Percentiles rank a stretch among this genome's conserved stretches.
Conservation (phyloP, 2,888 invertebrate genomes). For the Selenia dentaria region DNA sequence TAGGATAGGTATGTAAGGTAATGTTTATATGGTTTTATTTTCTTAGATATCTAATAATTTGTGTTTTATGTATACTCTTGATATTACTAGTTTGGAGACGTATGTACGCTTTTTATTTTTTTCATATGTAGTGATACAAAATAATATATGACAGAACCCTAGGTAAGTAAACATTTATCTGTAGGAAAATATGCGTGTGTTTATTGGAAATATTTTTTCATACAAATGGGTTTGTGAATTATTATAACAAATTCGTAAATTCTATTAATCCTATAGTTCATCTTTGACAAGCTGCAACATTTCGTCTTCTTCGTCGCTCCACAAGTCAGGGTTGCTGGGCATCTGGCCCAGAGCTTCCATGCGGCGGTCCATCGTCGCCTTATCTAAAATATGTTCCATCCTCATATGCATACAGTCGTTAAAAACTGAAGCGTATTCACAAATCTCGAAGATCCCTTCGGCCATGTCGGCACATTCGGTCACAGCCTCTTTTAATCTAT, state of each 20-base stretch:
- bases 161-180: no score
- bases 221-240: neutral
- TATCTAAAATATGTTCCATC: conserved; percentile 76
- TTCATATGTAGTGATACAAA: no score
- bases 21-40: no score
- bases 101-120: no score
- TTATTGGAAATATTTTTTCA: neutral
- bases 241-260: no score
- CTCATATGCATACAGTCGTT: conserved; percentile 80
- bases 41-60: no score
- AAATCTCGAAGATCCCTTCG: conserved; percentile 69
- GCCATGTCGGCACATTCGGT: conserved; percentile 55
- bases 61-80: no score
- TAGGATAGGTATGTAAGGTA: no score
- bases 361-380: conserved; percentile 68
- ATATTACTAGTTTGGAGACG: no score
- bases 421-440: conserved; percentile 72
- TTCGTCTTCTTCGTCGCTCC: conserved; percentile 69
- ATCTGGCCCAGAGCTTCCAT: conserved; percentile 74
- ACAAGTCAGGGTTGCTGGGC: conserved; percentile 61
- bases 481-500: conserved; percentile 57
- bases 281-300: conserved; percentile 66
- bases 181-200: no score
- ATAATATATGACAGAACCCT: no score
- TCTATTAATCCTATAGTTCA: conserved; percentile 49